Evolutionary conservation across 2,797 vertebrate genomes (phyloP).

Genomic region (Presbytis comata): DNA sequence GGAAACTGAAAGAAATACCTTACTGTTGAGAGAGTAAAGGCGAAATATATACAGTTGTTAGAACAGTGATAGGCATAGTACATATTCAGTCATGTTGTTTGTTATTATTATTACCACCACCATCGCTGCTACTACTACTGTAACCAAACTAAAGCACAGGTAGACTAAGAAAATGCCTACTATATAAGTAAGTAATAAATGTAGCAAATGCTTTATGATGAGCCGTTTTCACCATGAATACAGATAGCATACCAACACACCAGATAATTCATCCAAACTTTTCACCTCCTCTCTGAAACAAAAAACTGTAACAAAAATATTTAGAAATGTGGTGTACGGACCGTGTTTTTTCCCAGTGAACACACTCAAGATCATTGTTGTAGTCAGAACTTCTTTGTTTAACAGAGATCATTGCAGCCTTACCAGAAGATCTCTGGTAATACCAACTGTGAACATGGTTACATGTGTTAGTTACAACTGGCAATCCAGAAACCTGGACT

Average conservation of each 20-base stretch:
- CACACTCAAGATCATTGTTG: not conserved
- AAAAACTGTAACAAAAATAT: not conserved
- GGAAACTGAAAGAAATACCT: too few relatives aligned
- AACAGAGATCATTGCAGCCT: not conserved
- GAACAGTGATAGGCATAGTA: not conserved
- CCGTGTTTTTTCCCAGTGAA: not conserved
- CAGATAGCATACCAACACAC: not conserved
- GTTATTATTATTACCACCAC: not conserved
- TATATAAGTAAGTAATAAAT: not conserved
- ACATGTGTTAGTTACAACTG: not conserved
- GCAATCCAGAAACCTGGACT: not conserved
- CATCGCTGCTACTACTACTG: rapidly evolving
- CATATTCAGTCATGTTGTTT: not conserved
- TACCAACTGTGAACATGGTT: too few relatives aligned
- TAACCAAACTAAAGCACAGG: not conserved
- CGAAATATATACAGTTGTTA: not conserved
- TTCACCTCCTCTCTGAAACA: constrained; percentile 6
- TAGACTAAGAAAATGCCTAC: not conserved
- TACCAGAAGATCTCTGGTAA: not conserved
- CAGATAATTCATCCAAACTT: not conserved
- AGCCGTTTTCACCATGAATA: not conserved
- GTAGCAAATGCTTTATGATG: not conserved
- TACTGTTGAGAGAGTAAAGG: not conserved
- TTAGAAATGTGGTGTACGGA: not conserved
- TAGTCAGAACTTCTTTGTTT: not conserved